Percentiles rank a stretch among this genome's conserved stretches.
Conservation (phyloP, 2,797 vertebrate genomes). For the Peromyscus melanophrys region DNA sequence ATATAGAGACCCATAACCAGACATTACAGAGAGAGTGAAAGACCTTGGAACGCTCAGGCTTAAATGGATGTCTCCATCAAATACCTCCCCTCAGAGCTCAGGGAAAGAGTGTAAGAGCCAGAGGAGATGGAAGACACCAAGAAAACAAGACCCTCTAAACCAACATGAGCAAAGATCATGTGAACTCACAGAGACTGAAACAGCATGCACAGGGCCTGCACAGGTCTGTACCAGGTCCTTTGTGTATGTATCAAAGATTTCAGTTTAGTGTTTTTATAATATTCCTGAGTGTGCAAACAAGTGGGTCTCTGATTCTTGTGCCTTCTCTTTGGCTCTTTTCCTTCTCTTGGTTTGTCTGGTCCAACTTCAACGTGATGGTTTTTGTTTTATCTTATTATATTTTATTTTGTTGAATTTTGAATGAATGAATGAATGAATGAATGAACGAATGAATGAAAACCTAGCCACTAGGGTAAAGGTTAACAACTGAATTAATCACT, state of each 20-base stretch:
- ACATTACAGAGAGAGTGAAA: neutral
- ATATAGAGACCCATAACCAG: neutral
- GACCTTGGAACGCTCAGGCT: neutral
- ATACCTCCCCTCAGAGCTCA: neutral
- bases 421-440: neutral
- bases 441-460: neutral
- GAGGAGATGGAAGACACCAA: neutral
- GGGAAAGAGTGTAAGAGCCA: neutral
- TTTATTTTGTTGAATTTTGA: neutral
- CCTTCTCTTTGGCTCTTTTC: neutral
- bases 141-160: neutral
- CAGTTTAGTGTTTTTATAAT: neutral
- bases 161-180: neutral
- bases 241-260: neutral
- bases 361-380: neutral
- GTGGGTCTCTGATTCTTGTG: neutral
- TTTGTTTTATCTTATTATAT: neutral
- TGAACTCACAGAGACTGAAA: neutral
- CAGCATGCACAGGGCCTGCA: neutral
- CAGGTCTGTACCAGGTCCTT: neutral
- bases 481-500: neutral
- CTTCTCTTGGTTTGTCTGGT: neutral
- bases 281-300: neutral
- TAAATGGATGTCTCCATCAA: neutral
- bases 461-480: neutral